A percentile compares a stretch with the other conserved stretches of the same genome.
phyloP scores from a whole-genome alignment of 2,797 vertebrate species.

The Tapera naevia region DNA sequence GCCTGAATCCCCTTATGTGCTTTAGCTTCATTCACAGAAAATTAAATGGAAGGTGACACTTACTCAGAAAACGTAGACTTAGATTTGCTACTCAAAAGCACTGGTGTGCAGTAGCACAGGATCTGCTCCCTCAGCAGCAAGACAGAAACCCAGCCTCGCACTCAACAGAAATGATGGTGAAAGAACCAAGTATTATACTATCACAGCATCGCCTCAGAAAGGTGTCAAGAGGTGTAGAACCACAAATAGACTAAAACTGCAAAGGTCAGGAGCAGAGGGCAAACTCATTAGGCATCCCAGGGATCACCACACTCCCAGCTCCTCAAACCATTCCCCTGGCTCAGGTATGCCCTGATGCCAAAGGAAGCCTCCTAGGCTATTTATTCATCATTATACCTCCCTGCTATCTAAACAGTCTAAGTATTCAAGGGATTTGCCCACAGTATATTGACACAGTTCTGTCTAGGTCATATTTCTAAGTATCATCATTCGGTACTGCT shows the following conservation, averaged over 20 bases:
- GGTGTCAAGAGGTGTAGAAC: neutral
- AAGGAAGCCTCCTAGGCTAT: neutral
- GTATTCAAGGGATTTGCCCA: neutral
- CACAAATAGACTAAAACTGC: neutral
- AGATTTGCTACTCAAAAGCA: neutral
- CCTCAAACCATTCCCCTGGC: neutral
- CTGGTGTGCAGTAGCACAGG: fast-evolving
- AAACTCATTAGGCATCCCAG: neutral
- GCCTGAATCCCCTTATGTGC: neutral
- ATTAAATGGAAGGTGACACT: neutral
- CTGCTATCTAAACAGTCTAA: neutral
- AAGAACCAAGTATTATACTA: neutral
- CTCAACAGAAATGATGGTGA: neutral
- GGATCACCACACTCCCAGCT: neutral
- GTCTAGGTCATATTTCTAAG: neutral
- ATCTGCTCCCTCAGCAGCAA: neutral
- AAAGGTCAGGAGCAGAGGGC: neutral
- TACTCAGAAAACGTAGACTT: neutral
- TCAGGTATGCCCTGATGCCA: neutral
- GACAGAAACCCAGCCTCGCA: neutral
- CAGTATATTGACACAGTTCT: neutral
- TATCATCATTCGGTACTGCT: neutral
- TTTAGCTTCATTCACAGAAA: neutral
- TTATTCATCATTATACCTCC: neutral
- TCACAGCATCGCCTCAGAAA: neutral